These are phyloP conservation scores for Dryobotodes eremita DNA, from an alignment of 2,888 invertebrate genomes.

Conservation along the genomic window DNA sequence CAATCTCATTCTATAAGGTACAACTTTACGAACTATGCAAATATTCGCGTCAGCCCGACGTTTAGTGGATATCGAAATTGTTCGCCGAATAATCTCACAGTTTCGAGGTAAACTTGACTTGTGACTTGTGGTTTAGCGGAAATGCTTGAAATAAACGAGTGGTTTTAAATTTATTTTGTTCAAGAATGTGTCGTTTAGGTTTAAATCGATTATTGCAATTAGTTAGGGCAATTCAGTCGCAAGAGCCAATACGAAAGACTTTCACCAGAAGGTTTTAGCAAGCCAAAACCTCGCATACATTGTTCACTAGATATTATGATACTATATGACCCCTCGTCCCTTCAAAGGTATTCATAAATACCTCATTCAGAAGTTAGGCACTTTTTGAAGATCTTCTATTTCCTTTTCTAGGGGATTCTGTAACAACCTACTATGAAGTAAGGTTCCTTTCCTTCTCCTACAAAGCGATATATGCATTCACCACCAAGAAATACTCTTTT, in stretches of 20 bases:
- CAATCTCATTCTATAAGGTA: conserved; percentile 22
- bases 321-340: not conserved
- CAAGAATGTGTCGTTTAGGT: not conserved
- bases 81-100: conserved; percentile 64
- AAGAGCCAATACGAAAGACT: not conserved
- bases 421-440: not conserved
- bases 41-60: conserved; percentile 56
- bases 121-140: conserved; percentile 9
- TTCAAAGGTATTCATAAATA: not conserved
- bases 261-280: no score
- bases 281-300: no score
- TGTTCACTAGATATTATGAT: not conserved
- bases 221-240: not conserved
- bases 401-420: not conserved
- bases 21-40: conserved; percentile 68
- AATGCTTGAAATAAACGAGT: conserved; percentile 1
- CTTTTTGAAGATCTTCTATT: not conserved
- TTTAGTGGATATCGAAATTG: conserved; percentile 69
- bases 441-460: not conserved
- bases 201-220: not conserved
- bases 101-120: conserved; percentile 51
- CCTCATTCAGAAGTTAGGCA: not conserved
- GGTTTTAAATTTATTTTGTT: not conserved
- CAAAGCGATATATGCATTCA: not conserved
- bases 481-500: not conserved